Evolutionary conservation across 2,113 vertebrate genomes (phyloP), one percentile per base, ranked within the genome.

Genomic region (Neogobius melanostomus): DNA sequence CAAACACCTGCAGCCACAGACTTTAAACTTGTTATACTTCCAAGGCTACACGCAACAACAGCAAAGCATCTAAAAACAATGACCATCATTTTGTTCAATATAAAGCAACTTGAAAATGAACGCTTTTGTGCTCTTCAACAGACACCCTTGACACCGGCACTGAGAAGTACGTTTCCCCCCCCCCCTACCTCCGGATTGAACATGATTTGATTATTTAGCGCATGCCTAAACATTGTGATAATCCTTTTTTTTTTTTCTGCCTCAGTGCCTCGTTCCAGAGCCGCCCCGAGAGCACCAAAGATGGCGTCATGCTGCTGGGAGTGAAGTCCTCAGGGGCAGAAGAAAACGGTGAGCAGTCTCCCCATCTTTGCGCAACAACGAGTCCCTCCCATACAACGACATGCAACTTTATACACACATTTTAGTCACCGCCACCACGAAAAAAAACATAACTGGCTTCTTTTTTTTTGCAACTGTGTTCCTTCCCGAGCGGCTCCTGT

Each of bases 221-320:
- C 0, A 6, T 0, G 10, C 11, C 2, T 36, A 1, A 51, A 64
- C 36, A 8, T 6, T 49, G 14, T 21, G 7, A 56, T 51, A 15
- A 8, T 11, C 54, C 46, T 1, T 61, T 8, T 45, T 71, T 47
- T 12, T 15, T 6, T 17, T n/a, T 63, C 7, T 6, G 28, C 6
- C 54, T 36, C 82, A 93, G 93, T 8, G 93, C 91, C 44, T 94
- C 93, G 17, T 93, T 91, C 80, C 92, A 94, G 81, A 93, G 82
- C 74, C 56, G 93, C 9, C 85, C 91, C 0, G 93, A 93, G 9
- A 89, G 88, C 85, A 85, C 68, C 85, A 93, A 91, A 88, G 92
- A 94, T 43, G 91, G 91, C 0, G 90, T 94, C 71, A 90, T 93
- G 92, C 91, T 94, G 69, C 85, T 94, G 17, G 91, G 92, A 6